Evolutionary conservation across 2,888 invertebrate genomes (phyloP), one percentile per base, ranked within the genome.

Genomic region (Furcula furcula): DNA sequence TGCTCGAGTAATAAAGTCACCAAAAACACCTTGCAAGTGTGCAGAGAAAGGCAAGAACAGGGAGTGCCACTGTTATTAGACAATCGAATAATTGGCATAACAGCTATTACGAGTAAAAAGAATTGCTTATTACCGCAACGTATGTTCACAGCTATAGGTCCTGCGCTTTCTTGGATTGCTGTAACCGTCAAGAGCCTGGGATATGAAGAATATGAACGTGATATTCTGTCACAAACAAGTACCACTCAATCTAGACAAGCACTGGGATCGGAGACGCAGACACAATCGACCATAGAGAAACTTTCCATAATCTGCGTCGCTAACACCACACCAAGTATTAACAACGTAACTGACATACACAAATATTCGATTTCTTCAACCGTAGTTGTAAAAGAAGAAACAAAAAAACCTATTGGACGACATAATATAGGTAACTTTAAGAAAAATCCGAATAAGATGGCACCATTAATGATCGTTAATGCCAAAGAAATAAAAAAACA

Each of bases 31-130:
- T 15, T 35, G 14, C 31, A 44, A 31, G 25, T 41, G 9, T 67
- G 66, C 34, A 44, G 46, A 18, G 16, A 37, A 7, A 32, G 34
- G 14, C 38, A 55, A 18, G 45, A 48, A 35, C 62, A 75, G 44
- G 82, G 81, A 1, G 37, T 64, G 4, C 80, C 81, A 1, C 48
- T 80, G 11, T 39, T 80, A 11, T 36, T 73, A n/a, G 45, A 64
- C n/a, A 55, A 55, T 14, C 49, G 52, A 33, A 46, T 80, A 30
- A 32, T 74, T 25, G 76, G 74, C 2, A 56, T 74, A 7, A 59
- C 57, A 19, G 39, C 49, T 7, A 22, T 46, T 9, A 35, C 18
- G 1, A 51, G 52, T 9, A 36, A 29, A 19, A 37, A 40, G n/a
- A 34, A 33, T 13, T 65, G 70, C 32, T 25, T 21, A 33, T 29